phyloP scores from a whole-genome alignment of 2,888 invertebrate species.

The Drosophila atripex region DNA sequence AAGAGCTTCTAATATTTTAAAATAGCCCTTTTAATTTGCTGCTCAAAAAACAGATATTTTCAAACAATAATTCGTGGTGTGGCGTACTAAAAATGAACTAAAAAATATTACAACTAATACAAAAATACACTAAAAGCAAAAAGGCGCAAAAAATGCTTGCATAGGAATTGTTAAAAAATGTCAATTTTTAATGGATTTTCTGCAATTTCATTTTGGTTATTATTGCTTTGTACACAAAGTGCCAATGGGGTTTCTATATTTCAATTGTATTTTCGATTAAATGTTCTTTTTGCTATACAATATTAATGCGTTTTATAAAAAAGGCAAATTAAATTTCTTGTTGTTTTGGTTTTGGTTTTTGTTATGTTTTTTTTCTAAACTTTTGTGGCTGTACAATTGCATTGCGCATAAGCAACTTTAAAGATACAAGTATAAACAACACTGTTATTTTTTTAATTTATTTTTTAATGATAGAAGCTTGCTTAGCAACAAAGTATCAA shows the following conservation, averaged over 20 bases:
- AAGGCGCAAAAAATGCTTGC: constrained; percentile 67
- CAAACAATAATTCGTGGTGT: constrained; percentile 53
- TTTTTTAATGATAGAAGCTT: constrained; percentile 17
- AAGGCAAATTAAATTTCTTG: constrained; percentile 30
- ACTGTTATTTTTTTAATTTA: constrained; percentile 11
- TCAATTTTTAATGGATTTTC: constrained; percentile 20
- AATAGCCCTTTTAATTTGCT: constrained; percentile 9
- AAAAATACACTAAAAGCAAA: constrained; percentile 33
- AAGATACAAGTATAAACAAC: constrained; percentile 23
- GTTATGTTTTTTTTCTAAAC: constrained; percentile 29
- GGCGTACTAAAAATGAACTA: constrained; percentile 44
- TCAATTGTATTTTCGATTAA: not conserved
- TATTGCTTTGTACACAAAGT: constrained; percentile 58
- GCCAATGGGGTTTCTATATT: constrained; percentile 52
- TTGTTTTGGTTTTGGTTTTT: constrained; percentile 26
- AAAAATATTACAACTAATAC: constrained; percentile 11
- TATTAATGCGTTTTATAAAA: constrained; percentile 33
- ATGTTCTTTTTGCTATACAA: constrained; percentile 24
- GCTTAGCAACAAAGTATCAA: constrained; percentile 30
- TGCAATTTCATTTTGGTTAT: constrained; percentile 8
- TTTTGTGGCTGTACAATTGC: constrained; percentile 43
- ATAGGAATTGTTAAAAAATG: constrained; percentile 60
- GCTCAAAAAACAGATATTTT: constrained; percentile 14
- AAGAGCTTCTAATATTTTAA: constrained; percentile 3
- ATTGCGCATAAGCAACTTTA: constrained; percentile 58